Percentiles rank a stretch among this genome's conserved stretches.
Conservation (phyloP, 2,113 vertebrate genomes). For the Microtus richardsoni region DNA sequence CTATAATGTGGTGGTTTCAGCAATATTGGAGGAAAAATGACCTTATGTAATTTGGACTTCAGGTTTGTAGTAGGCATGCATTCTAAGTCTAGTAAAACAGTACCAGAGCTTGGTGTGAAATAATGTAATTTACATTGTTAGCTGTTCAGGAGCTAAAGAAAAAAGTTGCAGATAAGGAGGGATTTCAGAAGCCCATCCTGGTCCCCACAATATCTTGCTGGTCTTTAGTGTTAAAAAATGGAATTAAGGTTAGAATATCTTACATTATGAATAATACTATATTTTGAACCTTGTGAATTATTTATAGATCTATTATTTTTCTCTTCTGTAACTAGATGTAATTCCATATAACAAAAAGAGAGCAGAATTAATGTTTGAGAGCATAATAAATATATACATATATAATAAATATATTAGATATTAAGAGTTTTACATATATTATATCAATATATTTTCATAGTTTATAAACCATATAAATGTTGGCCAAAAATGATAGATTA, state of each 20-base stretch:
- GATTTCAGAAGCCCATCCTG: neutral
- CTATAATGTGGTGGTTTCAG: neutral
- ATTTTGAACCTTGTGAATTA: neutral
- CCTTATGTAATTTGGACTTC: neutral
- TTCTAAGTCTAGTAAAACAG: neutral
- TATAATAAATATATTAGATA: neutral
- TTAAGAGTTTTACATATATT: neutral
- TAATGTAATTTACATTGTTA: neutral
- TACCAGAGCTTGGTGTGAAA: neutral
- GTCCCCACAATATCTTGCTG: neutral
- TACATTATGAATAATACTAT: neutral
- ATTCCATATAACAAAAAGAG: neutral
- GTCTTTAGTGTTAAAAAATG: neutral
- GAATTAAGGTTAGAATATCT: neutral
- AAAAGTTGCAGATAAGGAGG: neutral
- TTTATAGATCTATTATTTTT: neutral
- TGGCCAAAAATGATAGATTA: neutral
- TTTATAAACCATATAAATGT: neutral
- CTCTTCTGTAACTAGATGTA: neutral
- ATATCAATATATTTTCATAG: neutral
- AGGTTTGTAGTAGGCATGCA: neutral
- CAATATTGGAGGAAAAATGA: neutral
- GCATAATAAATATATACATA: neutral
- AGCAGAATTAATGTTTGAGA: neutral
- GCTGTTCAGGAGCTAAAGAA: neutral